Percentiles rank a stretch among this genome's conserved stretches.
Conservation (phyloP, 2,888 invertebrate genomes). For the Conomelus anceps region DNA sequence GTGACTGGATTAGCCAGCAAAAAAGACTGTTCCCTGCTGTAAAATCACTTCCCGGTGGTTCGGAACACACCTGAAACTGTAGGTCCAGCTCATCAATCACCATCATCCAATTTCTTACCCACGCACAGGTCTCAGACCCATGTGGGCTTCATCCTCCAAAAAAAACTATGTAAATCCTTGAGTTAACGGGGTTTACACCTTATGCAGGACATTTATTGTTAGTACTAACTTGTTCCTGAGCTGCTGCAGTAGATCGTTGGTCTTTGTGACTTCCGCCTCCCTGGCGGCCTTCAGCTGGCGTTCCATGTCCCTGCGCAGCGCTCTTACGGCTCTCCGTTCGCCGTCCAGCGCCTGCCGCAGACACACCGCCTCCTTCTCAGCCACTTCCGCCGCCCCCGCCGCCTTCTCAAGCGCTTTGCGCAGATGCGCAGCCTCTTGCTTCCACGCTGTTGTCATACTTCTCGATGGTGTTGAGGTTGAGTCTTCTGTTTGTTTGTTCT, state of each 20-base stretch:
- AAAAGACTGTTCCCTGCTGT: no score
- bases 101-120: no score
- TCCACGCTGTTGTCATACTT: background rate
- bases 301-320: constrained; percentile 17
- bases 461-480: background rate
- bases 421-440: constrained; percentile 20
- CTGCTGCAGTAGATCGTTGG: constrained; percentile 15
- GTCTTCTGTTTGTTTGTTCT: background rate
- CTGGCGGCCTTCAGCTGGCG: constrained; percentile 16
- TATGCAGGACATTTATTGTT: background rate
- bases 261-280: constrained; percentile 21
- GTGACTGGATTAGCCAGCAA: no score
- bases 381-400: constrained; percentile 9
- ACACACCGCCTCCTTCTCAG: constrained; percentile 16
- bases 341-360: constrained; percentile 25
- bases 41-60: no score
- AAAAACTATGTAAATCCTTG: no score
- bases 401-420: constrained; percentile 21
- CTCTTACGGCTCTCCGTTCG: constrained; percentile 25
- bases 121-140: no score
- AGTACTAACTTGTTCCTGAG: constrained; percentile 22
- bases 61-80: no score
- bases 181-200: no score
- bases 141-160: no score
- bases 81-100: no score